phyloP scores from a whole-genome alignment of 2,888 invertebrate species.

The Elaeidobius kamerunicus region DNA sequence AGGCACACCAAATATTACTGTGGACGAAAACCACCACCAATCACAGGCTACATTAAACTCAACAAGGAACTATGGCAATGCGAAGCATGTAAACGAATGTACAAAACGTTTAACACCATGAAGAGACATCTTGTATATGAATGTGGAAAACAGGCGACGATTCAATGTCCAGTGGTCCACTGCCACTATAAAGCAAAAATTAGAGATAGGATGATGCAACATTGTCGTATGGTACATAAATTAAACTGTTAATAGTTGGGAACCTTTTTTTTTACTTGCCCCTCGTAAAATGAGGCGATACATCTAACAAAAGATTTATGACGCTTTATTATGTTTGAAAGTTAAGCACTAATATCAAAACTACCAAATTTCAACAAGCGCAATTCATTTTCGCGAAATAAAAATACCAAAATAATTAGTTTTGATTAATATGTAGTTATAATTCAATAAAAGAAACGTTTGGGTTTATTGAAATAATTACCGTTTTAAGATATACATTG shows the following conservation, averaged over 20 bases:
- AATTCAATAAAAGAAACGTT: too few relatives aligned
- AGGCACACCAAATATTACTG: constrained; percentile 38
- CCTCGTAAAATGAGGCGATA: too few relatives aligned
- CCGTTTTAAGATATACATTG: too few relatives aligned
- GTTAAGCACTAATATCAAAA: too few relatives aligned
- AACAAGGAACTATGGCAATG: constrained; percentile 33
- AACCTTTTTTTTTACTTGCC: background rate
- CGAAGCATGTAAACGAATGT: constrained; percentile 33
- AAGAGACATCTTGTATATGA: constrained; percentile 41
- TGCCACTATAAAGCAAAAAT: constrained; percentile 41
- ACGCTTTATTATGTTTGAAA: too few relatives aligned
- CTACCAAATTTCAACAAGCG: too few relatives aligned
- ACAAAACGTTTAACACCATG: constrained; percentile 39
- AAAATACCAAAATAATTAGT: too few relatives aligned
- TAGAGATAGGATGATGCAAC: constrained; percentile 40
- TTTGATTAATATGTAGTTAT: too few relatives aligned
- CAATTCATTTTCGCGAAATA: too few relatives aligned
- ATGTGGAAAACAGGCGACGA: constrained; percentile 39
- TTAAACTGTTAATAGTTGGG: constrained; percentile 8
- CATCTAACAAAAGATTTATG: too few relatives aligned
- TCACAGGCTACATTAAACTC: constrained; percentile 37
- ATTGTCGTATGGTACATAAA: constrained; percentile 41
- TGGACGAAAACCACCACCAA: constrained; percentile 37
- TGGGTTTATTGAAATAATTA: too few relatives aligned
- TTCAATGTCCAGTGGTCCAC: constrained; percentile 39